Base-by-base conservation (phyloP, 2,888 invertebrate genomes). In the Campoplex nolae region DNA sequence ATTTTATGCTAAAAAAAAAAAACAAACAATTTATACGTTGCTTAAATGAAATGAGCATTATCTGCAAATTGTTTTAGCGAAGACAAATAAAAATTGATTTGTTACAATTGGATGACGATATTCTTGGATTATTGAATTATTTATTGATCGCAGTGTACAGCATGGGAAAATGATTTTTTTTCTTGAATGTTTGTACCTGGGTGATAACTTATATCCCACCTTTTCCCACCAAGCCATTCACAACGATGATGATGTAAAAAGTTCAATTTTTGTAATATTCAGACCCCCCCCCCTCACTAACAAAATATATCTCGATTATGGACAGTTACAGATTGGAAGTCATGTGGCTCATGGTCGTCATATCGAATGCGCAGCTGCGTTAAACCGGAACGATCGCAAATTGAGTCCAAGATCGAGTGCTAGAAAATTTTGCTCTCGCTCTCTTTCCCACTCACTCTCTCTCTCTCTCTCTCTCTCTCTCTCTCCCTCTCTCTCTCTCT, bases 311-410 rank as follows among this genome's bases (percentile, higher is more conserved):
- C n/a, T 32, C 38, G 42, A 68, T 28, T 28, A 56, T 8, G 16
- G 74, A 56, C 65, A 48, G 67, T 56, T 54, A 73, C 48, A 76
- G 68, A 71, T 73, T 81, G 76, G 35, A 71, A 81, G 42, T 28
- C 16, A 51, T 51, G 35, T 28, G 38, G 58, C 35, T 79, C 67
- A 75, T 79, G 70, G 62, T 73, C 80, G 54, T 51, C 38, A 76
- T 73, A 73, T 73, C 54, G 28, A 23, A 70, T 75, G 54, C 71
- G n/a, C 45, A 51, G 71, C 65, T 67, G 45, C 85, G 73, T 68
- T 68, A 70, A 86, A 68, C 73, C 77, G 76, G 73, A 77, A 76
- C 76, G 73, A 78, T 86, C 73, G 77, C 83, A 76, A 82, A 80
- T 67, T 73, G 51, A 81, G 74, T 79, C 54, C 54, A 42, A 75